Evolutionary conservation across 64 coral and sea anemone genomes (phyloP), one percentile per base, ranked within the genome.

Genomic region (Platygyra sinensis): DNA sequence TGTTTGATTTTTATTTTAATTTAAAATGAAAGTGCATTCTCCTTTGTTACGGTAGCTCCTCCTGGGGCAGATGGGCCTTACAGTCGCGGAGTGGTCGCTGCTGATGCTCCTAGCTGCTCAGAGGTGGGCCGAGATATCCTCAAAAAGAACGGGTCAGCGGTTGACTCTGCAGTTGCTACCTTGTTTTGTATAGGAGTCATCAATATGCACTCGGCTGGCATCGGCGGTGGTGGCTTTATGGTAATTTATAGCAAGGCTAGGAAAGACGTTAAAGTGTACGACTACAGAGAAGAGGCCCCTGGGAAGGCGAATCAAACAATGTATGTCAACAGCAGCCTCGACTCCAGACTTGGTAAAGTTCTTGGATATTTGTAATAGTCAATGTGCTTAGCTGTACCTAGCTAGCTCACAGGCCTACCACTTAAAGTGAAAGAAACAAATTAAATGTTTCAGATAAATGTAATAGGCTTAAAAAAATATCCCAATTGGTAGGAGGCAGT

Each of bases 131-230:
- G 90, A 8, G 94, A 95, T 49, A 93, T 99, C 25, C 78, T 99
- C 28, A 93, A 93, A 65, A 87, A 89, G 77, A 98, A 98, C 16
- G 96, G 96, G 8, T 93, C 90, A 15, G 96, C 96, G 15, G 94
- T 99, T 63, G 96, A 99, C 72, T 84, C 96, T 30, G 86, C 94
- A 18, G 67, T 99, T 28, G 94, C 96, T 13, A 73, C 80, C 16
- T 7, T 99, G 13, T 90, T 99, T 78, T 99, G 96, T 93, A 74
- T 99, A 60, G 96, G 96, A 11, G 52, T 99, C 64, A 79, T 95
- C 57, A 99, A 99, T 80, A 95, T 99, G 91, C 96, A 99, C 74
- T 99, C 96, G 0, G 72, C 96, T n/a, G 96, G 96, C 22, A 91
- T 99, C 29, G 96, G 96, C 1, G 96, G 96, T 31, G 96, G 96